Conservation (phyloP, 1,140 invertebrate species). For the Musca vetustissima region DNA sequence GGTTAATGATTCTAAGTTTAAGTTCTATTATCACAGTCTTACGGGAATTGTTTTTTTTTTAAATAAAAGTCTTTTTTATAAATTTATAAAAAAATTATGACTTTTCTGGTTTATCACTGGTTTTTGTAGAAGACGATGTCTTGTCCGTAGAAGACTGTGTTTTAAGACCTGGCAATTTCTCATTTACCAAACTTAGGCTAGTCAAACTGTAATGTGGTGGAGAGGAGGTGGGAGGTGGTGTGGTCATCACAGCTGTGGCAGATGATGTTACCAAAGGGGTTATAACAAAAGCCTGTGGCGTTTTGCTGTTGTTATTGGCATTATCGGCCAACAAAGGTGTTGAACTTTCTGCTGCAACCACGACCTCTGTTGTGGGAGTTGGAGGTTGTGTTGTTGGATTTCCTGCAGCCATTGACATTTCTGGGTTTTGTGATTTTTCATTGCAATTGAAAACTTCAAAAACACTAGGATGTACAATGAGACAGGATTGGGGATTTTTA, state of each 20-base stretch:
- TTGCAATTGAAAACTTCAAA: slow-evolving; percentile 51
- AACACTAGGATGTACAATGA: slow-evolving; percentile 52
- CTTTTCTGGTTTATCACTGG: too few relatives aligned
- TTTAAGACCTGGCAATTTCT: too few relatives aligned
- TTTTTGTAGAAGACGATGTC: too few relatives aligned
- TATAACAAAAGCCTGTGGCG: background rate
- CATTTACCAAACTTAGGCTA: background rate
- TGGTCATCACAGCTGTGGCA: background rate
- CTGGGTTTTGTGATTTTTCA: slow-evolving; percentile 30
- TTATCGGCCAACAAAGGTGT: slow-evolving; percentile 1
- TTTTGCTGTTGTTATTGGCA: background rate
- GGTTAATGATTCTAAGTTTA: too few relatives aligned
- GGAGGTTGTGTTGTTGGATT: background rate
- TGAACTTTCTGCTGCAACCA: background rate
- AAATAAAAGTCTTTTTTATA: too few relatives aligned
- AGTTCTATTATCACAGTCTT: too few relatives aligned
- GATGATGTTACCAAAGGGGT: slow-evolving; percentile 9
- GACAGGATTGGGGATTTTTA: slow-evolving; percentile 45
- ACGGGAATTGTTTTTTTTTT: too few relatives aligned
- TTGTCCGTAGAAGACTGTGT: too few relatives aligned
- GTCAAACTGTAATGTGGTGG: slow-evolving; percentile 14
- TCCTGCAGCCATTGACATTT: background rate
- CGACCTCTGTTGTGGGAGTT: background rate
- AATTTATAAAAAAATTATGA: too few relatives aligned
- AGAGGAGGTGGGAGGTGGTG: background rate